Evolutionary conservation across 2,888 invertebrate genomes (phyloP).

Genomic region (Nasonia oneida): DNA sequence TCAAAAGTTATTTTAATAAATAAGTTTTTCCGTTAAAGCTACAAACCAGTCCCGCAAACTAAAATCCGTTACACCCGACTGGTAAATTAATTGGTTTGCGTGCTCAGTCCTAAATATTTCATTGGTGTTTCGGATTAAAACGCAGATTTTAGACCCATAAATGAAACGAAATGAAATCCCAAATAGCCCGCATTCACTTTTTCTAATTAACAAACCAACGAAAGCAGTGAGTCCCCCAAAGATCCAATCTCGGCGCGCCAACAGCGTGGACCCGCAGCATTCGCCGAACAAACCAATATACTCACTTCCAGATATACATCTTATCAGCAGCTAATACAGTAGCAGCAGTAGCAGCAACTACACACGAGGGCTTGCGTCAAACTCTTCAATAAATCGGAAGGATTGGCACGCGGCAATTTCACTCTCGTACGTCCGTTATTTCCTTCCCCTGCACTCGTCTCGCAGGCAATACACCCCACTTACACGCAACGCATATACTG

Average conservation of each 20-base stretch:
- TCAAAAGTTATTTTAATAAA: no score
- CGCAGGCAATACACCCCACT: neutral
- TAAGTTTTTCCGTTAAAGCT: no score
- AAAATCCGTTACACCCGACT: no score
- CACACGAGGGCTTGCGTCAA: slow-evolving; percentile 18
- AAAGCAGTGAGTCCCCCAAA: neutral
- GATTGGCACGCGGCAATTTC: slow-evolving; percentile 19
- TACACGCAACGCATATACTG: neutral
- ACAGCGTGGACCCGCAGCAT: neutral
- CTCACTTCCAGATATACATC: slow-evolving; percentile 31
- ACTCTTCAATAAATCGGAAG: slow-evolving; percentile 28
- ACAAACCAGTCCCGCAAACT: no score
- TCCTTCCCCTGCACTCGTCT: neutral
- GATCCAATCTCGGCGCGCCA: neutral
- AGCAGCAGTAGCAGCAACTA: neutral
- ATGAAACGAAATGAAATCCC: no score
- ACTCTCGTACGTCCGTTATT: neutral
- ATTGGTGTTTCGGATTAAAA: no score
- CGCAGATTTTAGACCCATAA: no score
- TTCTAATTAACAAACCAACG: neutral
- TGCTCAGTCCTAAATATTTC: no score
- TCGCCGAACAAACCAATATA: slow-evolving; percentile 5
- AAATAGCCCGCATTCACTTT: neutral
- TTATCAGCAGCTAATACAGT: slow-evolving; percentile 3
- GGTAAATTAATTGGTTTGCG: no score